Evolutionary conservation across 2,797 vertebrate species (phyloP).

Genomic region (Champsocephalus esox): DNA sequence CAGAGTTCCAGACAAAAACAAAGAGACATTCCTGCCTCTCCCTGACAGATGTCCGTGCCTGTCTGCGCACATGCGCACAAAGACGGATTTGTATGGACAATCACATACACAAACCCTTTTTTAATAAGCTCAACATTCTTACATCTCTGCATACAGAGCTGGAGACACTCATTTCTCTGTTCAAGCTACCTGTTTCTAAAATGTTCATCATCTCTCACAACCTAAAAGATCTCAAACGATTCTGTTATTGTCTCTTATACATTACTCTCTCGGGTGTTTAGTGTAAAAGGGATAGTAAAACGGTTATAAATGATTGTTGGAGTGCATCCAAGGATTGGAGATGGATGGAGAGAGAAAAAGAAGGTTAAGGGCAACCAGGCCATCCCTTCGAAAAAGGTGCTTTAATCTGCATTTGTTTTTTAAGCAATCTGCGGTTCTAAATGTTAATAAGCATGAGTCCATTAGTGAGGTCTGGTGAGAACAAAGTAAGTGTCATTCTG

Average conservation of each 20-base stretch:
- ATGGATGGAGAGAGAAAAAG: too few relatives aligned
- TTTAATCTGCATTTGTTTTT: too few relatives aligned
- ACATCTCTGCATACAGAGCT: neutral
- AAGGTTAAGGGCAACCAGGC: too few relatives aligned
- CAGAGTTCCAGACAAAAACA: constrained; percentile 6
- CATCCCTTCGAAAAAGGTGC: too few relatives aligned
- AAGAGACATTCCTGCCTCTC: constrained; percentile 42
- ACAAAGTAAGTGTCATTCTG: neutral
- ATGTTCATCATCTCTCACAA: neutral
- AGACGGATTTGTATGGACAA: neutral
- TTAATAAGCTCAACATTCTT: too few relatives aligned
- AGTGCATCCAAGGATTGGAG: too few relatives aligned
- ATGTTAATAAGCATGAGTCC: neutral
- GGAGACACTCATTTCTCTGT: neutral
- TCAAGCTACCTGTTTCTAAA: neutral
- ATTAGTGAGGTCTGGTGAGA: neutral
- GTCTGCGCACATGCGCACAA: constrained; percentile 26
- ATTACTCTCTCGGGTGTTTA: too few relatives aligned
- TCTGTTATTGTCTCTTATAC: neutral
- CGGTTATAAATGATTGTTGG: too few relatives aligned
- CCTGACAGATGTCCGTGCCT: constrained; percentile 38
- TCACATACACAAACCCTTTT: too few relatives aligned
- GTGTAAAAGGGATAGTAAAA: too few relatives aligned
- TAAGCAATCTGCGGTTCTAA: too few relatives aligned
- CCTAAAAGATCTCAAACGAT: neutral